Percentiles rank a stretch among this genome's conserved stretches.
These are phyloP conservation scores for Odontesthes bonariensis DNA, from an alignment of 2,113 vertebrate species.

Conservation along the genomic window DNA sequence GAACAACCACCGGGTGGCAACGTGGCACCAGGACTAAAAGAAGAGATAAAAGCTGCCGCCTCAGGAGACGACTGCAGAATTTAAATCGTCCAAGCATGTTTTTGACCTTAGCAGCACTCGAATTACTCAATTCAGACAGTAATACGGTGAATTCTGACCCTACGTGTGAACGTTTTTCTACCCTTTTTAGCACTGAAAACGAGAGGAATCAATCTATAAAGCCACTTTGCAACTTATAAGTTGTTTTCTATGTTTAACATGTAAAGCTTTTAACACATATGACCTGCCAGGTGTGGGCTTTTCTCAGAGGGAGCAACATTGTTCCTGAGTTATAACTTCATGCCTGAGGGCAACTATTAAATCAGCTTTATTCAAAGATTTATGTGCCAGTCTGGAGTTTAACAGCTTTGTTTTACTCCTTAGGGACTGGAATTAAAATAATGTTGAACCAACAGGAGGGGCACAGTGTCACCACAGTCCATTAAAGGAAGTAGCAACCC, in stretches of 20 bases:
- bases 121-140: not conserved
- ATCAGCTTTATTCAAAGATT: conserved; percentile 74
- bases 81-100: not conserved
- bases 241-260: too few species aligned
- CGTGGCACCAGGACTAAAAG: not conserved
- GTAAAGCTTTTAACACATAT: too few species aligned
- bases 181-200: not conserved
- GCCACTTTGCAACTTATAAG: too few species aligned
- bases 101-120: not conserved
- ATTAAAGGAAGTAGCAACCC: conserved; percentile 40
- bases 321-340: conserved; percentile 27
- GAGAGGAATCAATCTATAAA: not conserved
- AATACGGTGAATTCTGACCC: not conserved
- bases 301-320: too few species aligned
- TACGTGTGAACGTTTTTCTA: not conserved
- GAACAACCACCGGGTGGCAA: conserved; percentile 67
- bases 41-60: too few species aligned
- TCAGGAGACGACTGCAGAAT: too few species aligned
- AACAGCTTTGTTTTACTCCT: conserved; percentile 66
- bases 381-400: conserved; percentile 65
- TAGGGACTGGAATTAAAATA: conserved; percentile 65
- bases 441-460: conserved; percentile 55
- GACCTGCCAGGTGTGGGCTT: too few species aligned
- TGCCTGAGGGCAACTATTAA: conserved; percentile 54
- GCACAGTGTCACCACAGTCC: conserved; percentile 19